Percentiles rank a stretch among this genome's conserved stretches.
These are phyloP conservation scores for Anoplopoma fimbria DNA, from an alignment of 2,113 vertebrate genomes.

Conservation along the genomic window DNA sequence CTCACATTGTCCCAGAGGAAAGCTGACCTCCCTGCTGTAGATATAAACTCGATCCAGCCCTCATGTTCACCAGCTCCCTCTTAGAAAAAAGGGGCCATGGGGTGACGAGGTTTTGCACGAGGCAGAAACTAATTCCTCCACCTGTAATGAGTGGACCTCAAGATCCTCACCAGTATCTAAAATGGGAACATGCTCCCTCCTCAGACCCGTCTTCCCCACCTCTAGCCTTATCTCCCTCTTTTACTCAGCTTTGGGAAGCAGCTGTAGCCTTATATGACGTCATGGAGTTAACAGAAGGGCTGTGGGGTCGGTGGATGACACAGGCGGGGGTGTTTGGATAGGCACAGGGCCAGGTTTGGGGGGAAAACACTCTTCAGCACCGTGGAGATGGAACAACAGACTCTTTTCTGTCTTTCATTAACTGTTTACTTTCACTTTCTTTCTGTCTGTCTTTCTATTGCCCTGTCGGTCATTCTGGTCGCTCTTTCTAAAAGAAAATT, in stretches of 20 bases:
- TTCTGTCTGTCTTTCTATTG: neutral
- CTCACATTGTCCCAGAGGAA: conserved; percentile 85
- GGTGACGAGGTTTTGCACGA: conserved; percentile 50
- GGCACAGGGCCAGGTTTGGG: conserved; percentile 49
- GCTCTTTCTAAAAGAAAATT: neutral
- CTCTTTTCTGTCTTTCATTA: conserved; percentile 10
- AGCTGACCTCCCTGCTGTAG: conserved; percentile 77
- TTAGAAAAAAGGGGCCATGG: conserved; percentile 26
- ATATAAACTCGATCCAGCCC: conserved; percentile 61
- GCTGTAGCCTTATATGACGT: conserved; percentile 72
- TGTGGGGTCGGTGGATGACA: conserved; percentile 51
- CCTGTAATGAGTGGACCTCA: neutral
- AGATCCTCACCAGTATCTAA: conserved; percentile 37
- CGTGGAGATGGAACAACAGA: conserved; percentile 20
- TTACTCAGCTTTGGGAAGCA: conserved; percentile 64
- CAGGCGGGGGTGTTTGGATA: conserved; percentile 62
- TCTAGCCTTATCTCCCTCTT: conserved; percentile 23
- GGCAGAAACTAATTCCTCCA: conserved; percentile 9
- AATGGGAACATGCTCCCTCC: conserved; percentile 15
- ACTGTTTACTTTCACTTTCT: conserved; percentile 17
- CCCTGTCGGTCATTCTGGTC: neutral
- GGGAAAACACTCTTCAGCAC: conserved; percentile 43
- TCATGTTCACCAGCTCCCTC: conserved; percentile 35
- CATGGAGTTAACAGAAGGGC: conserved; percentile 32
- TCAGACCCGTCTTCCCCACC: neutral